Evolutionary conservation across 2,113 vertebrate species (phyloP).

Genomic region (Todiramphus chloris): DNA sequence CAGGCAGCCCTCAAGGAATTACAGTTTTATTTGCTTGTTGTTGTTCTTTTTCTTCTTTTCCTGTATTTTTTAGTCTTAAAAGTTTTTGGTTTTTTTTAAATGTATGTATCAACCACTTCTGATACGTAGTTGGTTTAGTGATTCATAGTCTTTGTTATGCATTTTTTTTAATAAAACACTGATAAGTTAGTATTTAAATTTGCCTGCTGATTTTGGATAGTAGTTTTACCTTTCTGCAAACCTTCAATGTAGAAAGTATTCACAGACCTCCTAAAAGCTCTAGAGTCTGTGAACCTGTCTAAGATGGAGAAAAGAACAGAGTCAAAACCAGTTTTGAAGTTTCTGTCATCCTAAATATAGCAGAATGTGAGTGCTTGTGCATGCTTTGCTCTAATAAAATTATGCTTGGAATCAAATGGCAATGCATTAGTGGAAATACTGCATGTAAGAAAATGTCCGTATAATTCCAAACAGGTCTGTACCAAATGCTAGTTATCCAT

Average conservation of each 20-base stretch:
- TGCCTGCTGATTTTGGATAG: background rate
- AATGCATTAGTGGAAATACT: background rate
- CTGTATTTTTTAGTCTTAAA: background rate
- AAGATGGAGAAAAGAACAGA: background rate
- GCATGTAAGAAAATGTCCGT: conserved; percentile 17
- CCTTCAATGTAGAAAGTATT: background rate
- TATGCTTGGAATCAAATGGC: background rate
- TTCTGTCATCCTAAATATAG: background rate
- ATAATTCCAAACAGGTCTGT: background rate
- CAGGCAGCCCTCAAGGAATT: background rate
- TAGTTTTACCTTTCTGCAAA: background rate
- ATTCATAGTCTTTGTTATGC: background rate
- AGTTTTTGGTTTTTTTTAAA: background rate
- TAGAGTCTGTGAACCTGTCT: background rate
- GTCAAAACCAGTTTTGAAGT: background rate
- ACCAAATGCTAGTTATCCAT: background rate
- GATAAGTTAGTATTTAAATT: background rate
- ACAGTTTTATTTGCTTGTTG: background rate
- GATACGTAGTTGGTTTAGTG: background rate
- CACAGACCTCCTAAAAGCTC: background rate
- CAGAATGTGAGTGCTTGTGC: conserved; percentile 32
- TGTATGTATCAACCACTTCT: background rate
- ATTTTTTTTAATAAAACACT: background rate
- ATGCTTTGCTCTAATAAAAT: background rate
- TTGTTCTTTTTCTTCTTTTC: background rate